Percentiles rank a stretch among this genome's conserved stretches.
phyloP scores from a whole-genome alignment of 2,888 invertebrate genomes.

The Cordilura impudica region DNA sequence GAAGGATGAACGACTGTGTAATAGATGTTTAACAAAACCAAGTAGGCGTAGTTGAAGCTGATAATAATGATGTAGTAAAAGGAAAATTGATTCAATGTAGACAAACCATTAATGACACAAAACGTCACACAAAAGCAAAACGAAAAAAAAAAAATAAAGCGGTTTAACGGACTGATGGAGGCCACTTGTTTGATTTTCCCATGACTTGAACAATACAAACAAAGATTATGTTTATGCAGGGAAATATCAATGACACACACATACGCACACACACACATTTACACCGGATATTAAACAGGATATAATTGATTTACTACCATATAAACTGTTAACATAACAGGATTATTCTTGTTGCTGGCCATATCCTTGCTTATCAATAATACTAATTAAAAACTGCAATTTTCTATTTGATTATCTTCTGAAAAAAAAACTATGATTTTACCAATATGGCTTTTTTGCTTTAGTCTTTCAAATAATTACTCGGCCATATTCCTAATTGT shows the following conservation, averaged over 20 bases:
- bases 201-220: conserved; percentile 21
- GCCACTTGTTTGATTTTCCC: conserved; percentile 60
- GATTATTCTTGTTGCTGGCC: background rate
- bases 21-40: conserved; percentile 48
- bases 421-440: background rate
- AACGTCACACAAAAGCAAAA: background rate
- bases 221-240: conserved; percentile 22
- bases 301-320: conserved; percentile 45
- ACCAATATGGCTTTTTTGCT: background rate
- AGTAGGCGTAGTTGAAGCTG: conserved; percentile 55
- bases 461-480: background rate
- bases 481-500: conserved; percentile 11
- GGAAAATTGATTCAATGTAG: conserved; percentile 56
- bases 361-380: background rate
- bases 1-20: conserved; percentile 54
- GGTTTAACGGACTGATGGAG: conserved; percentile 35
- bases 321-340: conserved; percentile 26
- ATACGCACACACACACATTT: background rate
- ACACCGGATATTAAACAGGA: conserved; percentile 42
- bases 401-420: background rate
- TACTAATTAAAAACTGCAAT: conserved; percentile 19
- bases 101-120: conserved; percentile 53
- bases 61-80: conserved; percentile 39
- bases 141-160: conserved; percentile 34
- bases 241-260: background rate